Evolutionary conservation across 2,888 invertebrate species (phyloP).

Genomic region (Ypsolopha scabrella): DNA sequence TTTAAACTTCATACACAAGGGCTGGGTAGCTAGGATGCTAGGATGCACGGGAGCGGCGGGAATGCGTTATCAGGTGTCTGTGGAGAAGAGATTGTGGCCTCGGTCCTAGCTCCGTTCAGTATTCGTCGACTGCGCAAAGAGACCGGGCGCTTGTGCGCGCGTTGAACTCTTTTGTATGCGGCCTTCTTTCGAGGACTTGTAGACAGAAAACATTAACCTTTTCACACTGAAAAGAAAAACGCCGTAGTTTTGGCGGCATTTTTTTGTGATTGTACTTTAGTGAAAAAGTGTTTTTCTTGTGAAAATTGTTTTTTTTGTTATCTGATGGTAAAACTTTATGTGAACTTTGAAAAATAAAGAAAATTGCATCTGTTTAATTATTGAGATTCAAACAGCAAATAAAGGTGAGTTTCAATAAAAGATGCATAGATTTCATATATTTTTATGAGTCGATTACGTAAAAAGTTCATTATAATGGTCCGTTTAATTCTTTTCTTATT

Average conservation of each 20-base stretch:
- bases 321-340: background rate
- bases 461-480: no score
- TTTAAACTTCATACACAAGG: background rate
- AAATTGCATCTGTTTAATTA: no score
- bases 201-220: background rate
- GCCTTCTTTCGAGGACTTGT: background rate
- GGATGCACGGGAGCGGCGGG: conserved; percentile 29
- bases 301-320: background rate
- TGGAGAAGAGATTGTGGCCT: conserved; percentile 46
- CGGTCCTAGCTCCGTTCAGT: conserved; percentile 32
- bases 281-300: background rate
- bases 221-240: background rate
- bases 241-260: background rate
- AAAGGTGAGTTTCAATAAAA: no score
- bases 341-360: background rate
- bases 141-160: conserved; percentile 37
- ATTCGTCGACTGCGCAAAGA: conserved; percentile 28
- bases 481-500: no score
- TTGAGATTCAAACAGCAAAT: no score
- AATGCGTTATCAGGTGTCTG: conserved; percentile 54
- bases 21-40: background rate
- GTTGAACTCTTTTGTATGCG: conserved; percentile 33
- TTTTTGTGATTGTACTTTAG: background rate
- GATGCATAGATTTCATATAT: no score
- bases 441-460: no score